These are phyloP conservation scores for Leptura quadrifasciata DNA, from an alignment of 2,888 invertebrate genomes.

Conservation along the genomic window DNA sequence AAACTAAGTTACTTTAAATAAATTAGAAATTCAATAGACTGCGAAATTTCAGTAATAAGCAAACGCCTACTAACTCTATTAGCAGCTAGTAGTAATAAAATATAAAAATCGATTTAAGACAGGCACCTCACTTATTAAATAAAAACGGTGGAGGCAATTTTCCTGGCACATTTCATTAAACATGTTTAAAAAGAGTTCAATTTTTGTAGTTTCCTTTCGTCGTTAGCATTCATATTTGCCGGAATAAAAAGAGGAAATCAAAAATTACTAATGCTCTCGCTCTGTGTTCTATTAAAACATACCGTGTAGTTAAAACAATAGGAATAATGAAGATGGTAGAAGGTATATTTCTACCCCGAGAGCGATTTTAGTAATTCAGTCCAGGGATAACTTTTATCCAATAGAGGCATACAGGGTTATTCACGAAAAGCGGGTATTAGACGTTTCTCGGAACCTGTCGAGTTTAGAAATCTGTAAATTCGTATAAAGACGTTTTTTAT, in stretches of 20 bases:
- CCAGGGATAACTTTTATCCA: no score
- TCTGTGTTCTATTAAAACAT: background rate
- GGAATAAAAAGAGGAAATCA: constrained; percentile 3
- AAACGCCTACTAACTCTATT: background rate
- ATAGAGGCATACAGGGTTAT: no score
- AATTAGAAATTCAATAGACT: background rate
- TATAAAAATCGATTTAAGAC: background rate
- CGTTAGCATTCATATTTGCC: constrained; percentile 17
- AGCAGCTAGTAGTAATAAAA: background rate
- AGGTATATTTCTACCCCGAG: no score
- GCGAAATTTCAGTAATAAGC: background rate
- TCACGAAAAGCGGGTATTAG: no score
- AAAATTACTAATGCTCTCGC: constrained; percentile 23
- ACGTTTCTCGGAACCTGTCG: no score
- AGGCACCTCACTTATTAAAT: constrained; percentile 13
- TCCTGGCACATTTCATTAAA: constrained; percentile 3
- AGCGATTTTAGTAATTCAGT: no score
- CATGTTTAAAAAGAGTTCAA: background rate
- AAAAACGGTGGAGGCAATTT: constrained; percentile 10
- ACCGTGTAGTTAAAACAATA: background rate
- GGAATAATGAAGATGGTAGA: no score
- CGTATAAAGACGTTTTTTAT: no score
- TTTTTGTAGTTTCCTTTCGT: constrained; percentile 13
- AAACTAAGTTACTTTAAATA: background rate
- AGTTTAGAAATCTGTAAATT: no score